These are phyloP conservation scores for Euleptes europaea DNA, from an alignment of 2,113 vertebrate genomes.

Conservation along the genomic window DNA sequence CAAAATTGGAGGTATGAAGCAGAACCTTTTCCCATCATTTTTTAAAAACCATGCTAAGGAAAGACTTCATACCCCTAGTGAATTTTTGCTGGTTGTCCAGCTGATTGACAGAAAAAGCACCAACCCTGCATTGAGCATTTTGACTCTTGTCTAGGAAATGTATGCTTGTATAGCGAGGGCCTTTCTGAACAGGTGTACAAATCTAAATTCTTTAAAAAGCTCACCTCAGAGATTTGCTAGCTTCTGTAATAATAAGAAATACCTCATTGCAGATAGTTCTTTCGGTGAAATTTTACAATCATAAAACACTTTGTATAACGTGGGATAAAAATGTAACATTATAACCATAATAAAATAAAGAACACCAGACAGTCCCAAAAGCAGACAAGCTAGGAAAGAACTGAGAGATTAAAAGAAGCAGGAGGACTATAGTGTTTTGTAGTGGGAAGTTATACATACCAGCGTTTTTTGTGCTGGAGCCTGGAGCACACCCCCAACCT, in stretches of 20 bases:
- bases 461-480: neutral
- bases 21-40: too few relatives aligned
- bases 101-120: neutral
- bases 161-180: too few relatives aligned
- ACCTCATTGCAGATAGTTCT: neutral
- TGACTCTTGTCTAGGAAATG: neutral
- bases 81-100: neutral
- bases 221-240: neutral
- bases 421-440: neutral
- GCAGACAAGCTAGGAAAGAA: neutral
- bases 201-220: neutral
- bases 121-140: neutral
- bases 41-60: too few relatives aligned
- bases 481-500: neutral
- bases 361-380: neutral
- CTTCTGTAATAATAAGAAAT: neutral
- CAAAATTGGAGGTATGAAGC: neutral
- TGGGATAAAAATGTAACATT: neutral
- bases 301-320: neutral
- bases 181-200: neutral
- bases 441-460: neutral
- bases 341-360: neutral
- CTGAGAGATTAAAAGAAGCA: neutral
- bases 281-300: too few relatives aligned
- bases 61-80: too few relatives aligned